Conservation (phyloP, 2,113 vertebrate species). For the Hassar affinis region DNA sequence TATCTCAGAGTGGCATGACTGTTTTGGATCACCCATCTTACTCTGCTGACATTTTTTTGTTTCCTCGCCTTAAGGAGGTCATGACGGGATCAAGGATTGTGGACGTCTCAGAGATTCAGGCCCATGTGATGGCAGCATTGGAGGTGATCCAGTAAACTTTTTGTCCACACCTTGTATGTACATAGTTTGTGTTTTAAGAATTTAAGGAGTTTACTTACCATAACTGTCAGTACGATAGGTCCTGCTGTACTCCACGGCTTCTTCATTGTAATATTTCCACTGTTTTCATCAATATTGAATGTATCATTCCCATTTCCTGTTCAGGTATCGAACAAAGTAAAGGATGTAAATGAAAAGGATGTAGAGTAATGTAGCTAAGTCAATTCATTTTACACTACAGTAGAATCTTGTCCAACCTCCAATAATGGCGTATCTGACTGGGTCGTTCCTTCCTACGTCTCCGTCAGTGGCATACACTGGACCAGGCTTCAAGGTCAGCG, state of each 20-base stretch:
- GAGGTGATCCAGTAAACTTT: too few species aligned
- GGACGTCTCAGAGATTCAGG: too few species aligned
- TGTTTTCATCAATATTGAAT: conserved; percentile 67
- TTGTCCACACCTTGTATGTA: background rate
- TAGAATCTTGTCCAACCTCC: conserved; percentile 65
- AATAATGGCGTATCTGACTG: conserved; percentile 71
- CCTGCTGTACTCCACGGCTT: conserved; percentile 51
- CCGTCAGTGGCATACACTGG: conserved; percentile 80
- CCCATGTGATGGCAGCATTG: too few species aligned
- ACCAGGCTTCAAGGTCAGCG: conserved; percentile 70
- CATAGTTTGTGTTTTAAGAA: background rate
- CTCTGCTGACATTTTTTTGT: too few species aligned
- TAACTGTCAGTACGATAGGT: conserved; percentile 66
- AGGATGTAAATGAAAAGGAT: too few species aligned
- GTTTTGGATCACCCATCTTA: too few species aligned
- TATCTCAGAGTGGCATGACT: too few species aligned
- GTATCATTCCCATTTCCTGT: conserved; percentile 63
- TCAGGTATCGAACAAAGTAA: too few species aligned
- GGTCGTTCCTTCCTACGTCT: conserved; percentile 70
- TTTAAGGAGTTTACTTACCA: conserved; percentile 70
- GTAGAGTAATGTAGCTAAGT: background rate
- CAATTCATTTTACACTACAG: background rate
- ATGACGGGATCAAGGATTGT: too few species aligned
- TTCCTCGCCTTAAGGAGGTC: too few species aligned
- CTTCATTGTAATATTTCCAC: conserved; percentile 78